Evolutionary conservation across 2,797 vertebrate species (phyloP), one percentile per base, ranked within the genome.

Genomic region (Tragopan temminckii): DNA sequence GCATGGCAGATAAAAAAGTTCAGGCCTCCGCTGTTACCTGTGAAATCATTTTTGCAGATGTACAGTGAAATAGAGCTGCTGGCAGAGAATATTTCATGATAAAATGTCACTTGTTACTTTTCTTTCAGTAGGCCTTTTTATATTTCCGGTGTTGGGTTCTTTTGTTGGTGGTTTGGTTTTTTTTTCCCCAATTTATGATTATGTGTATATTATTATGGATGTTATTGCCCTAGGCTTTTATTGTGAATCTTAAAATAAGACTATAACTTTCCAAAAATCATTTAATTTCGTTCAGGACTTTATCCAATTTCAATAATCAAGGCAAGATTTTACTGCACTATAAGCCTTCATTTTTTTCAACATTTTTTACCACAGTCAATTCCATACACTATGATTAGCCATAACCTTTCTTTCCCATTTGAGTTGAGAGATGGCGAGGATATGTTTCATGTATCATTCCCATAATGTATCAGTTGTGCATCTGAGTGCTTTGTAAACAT

Each of bases 241-340:
- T 40, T 59, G 24, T 57, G 35, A 92, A 83, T 16, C 75, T 85
- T 92, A 87, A 81, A 89, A 80, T 58, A 19, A 69, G 38, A 88
- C 84, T 46, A 79, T 77, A 84, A 80, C 20, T 83, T 93, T 88
- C 46, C 79, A 52, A 48, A 94, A 80, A 48, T 36, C 11, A 43
- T 14, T 71, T 85, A 61, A 71, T 70, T 90, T 79, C 58, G 68
- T 81, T 76, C 8, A 64, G n/a, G 27, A 77, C 23, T 90, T 90
- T 85, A 64, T 55, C 53, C 46, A 64, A 89, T 42, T 36, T 20
- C 2, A 79, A 57, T 52, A 71, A 77, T 53, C 17, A 53, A 15
- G 23, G 72, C 3, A 87, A 81, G 43, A 46, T 45, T 72, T 3
- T 9, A 36, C 50, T 58, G 43, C 45, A 35, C 2, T 35, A 15